Conservation (phyloP, 2,888 invertebrate species). For the Ethmia dodecea region DNA sequence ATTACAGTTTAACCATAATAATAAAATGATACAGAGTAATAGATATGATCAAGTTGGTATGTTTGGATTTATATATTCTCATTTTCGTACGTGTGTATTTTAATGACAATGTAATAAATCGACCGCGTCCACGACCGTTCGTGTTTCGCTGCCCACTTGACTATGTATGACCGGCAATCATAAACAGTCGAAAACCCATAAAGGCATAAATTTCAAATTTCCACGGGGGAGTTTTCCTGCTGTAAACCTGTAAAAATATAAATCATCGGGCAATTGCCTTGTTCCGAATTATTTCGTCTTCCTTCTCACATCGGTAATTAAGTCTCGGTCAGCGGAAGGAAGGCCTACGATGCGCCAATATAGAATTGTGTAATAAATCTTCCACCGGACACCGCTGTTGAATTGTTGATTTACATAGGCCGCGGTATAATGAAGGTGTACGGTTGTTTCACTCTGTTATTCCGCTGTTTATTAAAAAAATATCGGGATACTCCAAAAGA, state of each 20-base stretch:
- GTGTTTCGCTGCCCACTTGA: slow-evolving; percentile 9
- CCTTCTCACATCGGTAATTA: slow-evolving; percentile 48
- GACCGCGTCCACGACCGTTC: slow-evolving; percentile 1
- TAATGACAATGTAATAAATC: no score
- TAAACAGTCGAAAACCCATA: slow-evolving; percentile 12
- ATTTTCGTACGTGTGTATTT: no score
- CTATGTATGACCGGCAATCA: slow-evolving; percentile 13
- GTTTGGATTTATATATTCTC: no score
- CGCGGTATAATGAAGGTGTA: slow-evolving; percentile 33
- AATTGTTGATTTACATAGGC: slow-evolving; percentile 51
- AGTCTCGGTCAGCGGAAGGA: slow-evolving; percentile 48
- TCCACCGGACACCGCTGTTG: slow-evolving; percentile 39
- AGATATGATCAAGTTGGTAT: no score
- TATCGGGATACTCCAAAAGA: no score
- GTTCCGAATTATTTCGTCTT: slow-evolving; percentile 50
- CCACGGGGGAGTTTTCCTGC: slow-evolving; percentile 42
- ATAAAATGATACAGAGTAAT: no score
- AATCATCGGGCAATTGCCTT: slow-evolving; percentile 48
- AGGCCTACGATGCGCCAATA: slow-evolving; percentile 44
- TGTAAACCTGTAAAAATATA: slow-evolving; percentile 49
- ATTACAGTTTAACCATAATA: no score
- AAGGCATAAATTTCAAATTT: slow-evolving; percentile 46
- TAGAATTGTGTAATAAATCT: slow-evolving; percentile 50
- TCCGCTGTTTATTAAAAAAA: no score
- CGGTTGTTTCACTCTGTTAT: slow-evolving; percentile 1